Evolutionary conservation across 2,113 vertebrate genomes (phyloP).

Genomic region (Typhlomys cinereus): DNA sequence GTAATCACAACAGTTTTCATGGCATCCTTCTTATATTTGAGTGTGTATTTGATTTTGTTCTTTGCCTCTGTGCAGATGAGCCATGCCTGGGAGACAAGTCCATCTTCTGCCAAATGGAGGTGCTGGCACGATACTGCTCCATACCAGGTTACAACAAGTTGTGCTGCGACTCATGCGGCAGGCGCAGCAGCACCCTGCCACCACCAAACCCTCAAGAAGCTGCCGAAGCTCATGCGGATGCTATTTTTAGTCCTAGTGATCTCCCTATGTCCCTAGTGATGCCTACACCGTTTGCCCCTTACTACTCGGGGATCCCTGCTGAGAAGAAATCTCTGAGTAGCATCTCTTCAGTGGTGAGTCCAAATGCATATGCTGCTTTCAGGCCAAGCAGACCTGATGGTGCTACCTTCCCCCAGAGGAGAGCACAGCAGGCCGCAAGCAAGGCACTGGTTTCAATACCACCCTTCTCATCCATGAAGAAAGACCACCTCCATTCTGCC

Average conservation of each 20-base stretch:
- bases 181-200: slow-evolving; percentile 83
- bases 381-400: slow-evolving; percentile 50
- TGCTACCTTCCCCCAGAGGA: slow-evolving; percentile 57
- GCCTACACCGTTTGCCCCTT: slow-evolving; percentile 71
- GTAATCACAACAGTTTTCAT: fast-evolving
- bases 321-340: slow-evolving; percentile 58
- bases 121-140: slow-evolving; percentile 95
- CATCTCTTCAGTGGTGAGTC: background rate
- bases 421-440: slow-evolving; percentile 58
- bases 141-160: slow-evolving; percentile 97
- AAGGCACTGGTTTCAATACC: slow-evolving; percentile 69
- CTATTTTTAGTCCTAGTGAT: slow-evolving; percentile 79
- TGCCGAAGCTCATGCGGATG: slow-evolving; percentile 82
- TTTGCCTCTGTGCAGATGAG: slow-evolving; percentile 89
- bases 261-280: slow-evolving; percentile 77
- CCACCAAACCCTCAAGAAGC: slow-evolving; percentile 82
- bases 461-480: slow-evolving; percentile 43
- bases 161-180: slow-evolving; percentile 94
- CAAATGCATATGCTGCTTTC: slow-evolving; percentile 40
- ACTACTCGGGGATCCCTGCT: slow-evolving; percentile 66
- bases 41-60: fast-evolving
- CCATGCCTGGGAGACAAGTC: slow-evolving; percentile 96
- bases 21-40: background rate
- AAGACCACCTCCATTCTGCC: slow-evolving; percentile 57
- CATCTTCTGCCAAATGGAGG: slow-evolving; percentile 99